These are phyloP conservation scores for Andrena bicolor DNA, from an alignment of 2,888 invertebrate genomes.

Conservation along the genomic window DNA sequence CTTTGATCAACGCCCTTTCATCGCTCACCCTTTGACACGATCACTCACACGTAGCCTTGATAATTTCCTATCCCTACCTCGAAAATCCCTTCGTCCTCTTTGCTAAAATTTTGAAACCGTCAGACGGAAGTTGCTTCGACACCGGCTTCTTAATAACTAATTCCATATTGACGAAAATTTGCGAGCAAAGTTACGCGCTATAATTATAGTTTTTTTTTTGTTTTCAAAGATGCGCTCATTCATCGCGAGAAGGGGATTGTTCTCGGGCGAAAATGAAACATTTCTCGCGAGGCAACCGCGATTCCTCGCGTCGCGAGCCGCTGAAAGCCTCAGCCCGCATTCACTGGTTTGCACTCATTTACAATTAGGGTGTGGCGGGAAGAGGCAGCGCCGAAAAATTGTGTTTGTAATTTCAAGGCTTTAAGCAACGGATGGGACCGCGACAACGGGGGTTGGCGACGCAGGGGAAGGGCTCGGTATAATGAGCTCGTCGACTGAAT, in stretches of 20 bases:
- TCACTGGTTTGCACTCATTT: conserved; percentile 51
- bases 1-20: not conserved
- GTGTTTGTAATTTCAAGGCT: conserved; percentile 62
- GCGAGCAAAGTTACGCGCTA: too few relatives aligned
- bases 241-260: not conserved
- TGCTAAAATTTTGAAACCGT: not conserved
- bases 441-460: conserved; percentile 1
- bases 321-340: conserved; percentile 40
- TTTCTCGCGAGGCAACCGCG: not conserved
- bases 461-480: conserved; percentile 21
- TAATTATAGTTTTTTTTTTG: not conserved
- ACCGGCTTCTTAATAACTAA: too few relatives aligned
- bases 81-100: not conserved
- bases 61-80: not conserved
- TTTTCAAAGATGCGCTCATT: not conserved
- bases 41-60: not conserved
- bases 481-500: conserved; percentile 57
- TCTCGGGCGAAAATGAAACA: not conserved
- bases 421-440: conserved; percentile 37
- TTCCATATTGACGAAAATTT: too few relatives aligned
- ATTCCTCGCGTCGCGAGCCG: not conserved
- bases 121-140: too few relatives aligned
- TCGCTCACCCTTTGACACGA: not conserved
- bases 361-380: conserved; percentile 45
- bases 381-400: conserved; percentile 33